Evolutionary conservation across 2,113 vertebrate species (phyloP).

Genomic region (Muscicapa adusta): DNA sequence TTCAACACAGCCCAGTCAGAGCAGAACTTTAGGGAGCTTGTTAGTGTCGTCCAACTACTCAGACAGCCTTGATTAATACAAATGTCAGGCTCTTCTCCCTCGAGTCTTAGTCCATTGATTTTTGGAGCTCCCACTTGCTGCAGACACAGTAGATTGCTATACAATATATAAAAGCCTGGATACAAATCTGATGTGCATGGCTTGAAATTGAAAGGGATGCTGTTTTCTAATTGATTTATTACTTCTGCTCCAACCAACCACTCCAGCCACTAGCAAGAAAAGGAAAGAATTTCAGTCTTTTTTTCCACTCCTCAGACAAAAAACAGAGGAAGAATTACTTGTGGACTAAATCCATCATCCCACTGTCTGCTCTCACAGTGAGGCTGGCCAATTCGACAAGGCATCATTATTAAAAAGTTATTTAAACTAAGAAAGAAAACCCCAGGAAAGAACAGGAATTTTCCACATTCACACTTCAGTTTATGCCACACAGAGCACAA

Average conservation of each 20-base stretch:
- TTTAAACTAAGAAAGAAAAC: not conserved
- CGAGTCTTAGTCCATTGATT: not conserved
- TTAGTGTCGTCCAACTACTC: not conserved
- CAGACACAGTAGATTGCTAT: not conserved
- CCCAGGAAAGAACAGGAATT: not conserved
- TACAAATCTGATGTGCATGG: not conserved
- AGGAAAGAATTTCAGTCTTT: not conserved
- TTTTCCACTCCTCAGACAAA: not conserved
- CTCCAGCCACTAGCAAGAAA: not conserved
- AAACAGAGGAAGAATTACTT: not conserved
- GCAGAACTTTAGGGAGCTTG: not conserved
- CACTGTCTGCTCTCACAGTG: not conserved
- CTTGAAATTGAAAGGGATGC: not conserved
- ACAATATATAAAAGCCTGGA: not conserved
- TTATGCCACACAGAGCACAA: not conserved
- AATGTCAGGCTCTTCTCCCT: not conserved
- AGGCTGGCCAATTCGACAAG: not conserved
- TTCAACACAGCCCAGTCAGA: not conserved
- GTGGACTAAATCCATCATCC: not conserved
- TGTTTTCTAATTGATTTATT: not conserved
- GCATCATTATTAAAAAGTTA: not conserved
- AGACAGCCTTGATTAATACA: not conserved
- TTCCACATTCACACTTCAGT: not conserved
- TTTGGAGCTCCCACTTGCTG: not conserved
- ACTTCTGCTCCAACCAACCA: not conserved